phyloP scores from a whole-genome alignment of 2,888 invertebrate genomes.

The Ischnura elegans region DNA sequence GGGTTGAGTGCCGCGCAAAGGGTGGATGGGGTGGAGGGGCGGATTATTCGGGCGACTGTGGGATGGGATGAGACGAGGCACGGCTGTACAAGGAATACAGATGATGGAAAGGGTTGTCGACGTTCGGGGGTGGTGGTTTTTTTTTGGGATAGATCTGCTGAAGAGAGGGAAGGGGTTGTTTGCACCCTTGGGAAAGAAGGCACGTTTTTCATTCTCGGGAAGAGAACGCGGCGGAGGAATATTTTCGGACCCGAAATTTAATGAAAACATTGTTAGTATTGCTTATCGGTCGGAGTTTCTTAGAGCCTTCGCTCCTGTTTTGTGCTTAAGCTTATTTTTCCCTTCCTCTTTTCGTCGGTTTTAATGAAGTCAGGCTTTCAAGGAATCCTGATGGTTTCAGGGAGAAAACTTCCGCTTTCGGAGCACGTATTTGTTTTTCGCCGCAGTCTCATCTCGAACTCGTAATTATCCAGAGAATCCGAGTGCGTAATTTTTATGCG shows the following conservation, averaged over 20 bases:
- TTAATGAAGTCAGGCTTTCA: neutral
- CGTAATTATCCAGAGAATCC: neutral
- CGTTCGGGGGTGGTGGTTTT: neutral
- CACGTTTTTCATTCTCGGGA: neutral
- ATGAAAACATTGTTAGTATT: slow-evolving; percentile 29
- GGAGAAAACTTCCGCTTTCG: neutral
- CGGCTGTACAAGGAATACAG: neutral
- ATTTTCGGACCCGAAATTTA: slow-evolving; percentile 18
- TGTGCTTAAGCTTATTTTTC: neutral
- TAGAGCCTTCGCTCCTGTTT: neutral
- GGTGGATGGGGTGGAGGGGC: neutral
- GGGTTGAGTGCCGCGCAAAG: neutral
- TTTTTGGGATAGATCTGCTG: too few species aligned
- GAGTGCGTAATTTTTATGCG: neutral
- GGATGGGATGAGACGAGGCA: neutral
- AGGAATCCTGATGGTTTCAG: neutral
- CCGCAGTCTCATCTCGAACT: neutral
- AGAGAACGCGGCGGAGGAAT: neutral
- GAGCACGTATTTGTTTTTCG: neutral
- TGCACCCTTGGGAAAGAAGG: neutral
- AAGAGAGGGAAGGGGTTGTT: neutral
- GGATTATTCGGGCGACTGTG: neutral
- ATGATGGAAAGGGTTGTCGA: neutral
- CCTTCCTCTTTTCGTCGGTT: neutral
- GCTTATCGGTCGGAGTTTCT: neutral